Base-by-base conservation (phyloP, 1,140 invertebrate species). In the Lucilia sericata region DNA sequence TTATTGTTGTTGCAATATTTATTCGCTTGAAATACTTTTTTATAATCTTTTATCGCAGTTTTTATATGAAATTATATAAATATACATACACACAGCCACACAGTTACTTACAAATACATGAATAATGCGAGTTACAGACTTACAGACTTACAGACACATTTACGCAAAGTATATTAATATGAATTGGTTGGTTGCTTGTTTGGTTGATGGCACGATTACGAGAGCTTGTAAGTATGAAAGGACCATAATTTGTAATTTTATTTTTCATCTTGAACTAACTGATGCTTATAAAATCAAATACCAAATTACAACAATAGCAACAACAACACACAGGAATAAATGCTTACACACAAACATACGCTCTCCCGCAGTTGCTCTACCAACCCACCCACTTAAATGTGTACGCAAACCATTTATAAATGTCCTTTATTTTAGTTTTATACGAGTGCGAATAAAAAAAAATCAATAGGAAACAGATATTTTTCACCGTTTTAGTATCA, bases 41-140 rank as follows among this genome's bases (percentile, higher is more conserved):
- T 90, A 90, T 90, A 90, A 90, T 90, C 89, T 90, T 90, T 90
- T 90, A 90, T 90, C 89, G 87, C 88, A 89, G 88, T 90, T 90
- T 89, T 90, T 90, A 89, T 88, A 89, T 86, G 87, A 88, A 86
- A 87, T 89, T 89, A 84, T 75, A 82, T 51, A 51, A 36, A 75
- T 1, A n/a, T 10, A 51, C 21, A 25, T 30, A 12, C 4, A 76
- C 74, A 36, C 17, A 36, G 2, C 17, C n/a, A 21, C 19, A 19
- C 65, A 70, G 17, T 5, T 49, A 49, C 49, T 12, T 14, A 49
- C 51, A 55, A 13, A 19, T 10, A 70, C 65, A 70, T n/a, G 14
- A 14, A 14, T n/a, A 60, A 60, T 14, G 14, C 13, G 42, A 60
- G 17, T 60, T 3, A n/a, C 7, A 42, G 42, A 60, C 14, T 10